Conservation (phyloP, 2,888 invertebrate species). For the Meliscaeva auricollis region DNA sequence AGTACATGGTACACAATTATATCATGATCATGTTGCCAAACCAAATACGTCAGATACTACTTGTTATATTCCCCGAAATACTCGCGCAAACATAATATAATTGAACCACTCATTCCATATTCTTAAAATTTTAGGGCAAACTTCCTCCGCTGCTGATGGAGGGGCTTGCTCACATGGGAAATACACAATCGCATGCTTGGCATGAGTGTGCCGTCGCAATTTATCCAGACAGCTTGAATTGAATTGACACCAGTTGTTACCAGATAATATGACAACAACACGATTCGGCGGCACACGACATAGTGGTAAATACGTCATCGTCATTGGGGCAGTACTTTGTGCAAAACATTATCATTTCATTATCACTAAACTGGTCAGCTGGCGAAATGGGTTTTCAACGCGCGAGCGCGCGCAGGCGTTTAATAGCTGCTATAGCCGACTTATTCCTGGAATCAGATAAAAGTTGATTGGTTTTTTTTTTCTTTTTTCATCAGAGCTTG, state of each 20-base stretch:
- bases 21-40: background rate
- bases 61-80: constrained; percentile 34
- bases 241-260: background rate
- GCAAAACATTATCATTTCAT: background rate
- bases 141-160: constrained; percentile 44
- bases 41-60: constrained; percentile 23
- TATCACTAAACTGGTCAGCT: background rate
- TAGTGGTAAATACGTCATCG: background rate
- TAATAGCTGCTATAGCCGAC: background rate
- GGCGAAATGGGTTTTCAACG: constrained; percentile 15
- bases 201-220: constrained; percentile 13
- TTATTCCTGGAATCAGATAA: constrained; percentile 16
- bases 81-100: constrained; percentile 5
- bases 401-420: background rate
- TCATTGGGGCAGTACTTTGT: background rate
- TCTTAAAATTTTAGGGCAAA: constrained; percentile 39
- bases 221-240: background rate
- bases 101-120: constrained; percentile 48
- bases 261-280: background rate
- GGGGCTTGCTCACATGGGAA: constrained; percentile 33
- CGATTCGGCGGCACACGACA: constrained; percentile 32
- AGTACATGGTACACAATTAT: background rate
- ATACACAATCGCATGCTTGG: constrained; percentile 20
- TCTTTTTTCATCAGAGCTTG: no score
- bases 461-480: constrained; percentile 13